Conservation (phyloP, 2,888 invertebrate genomes). For the Amphipoea oculea region DNA sequence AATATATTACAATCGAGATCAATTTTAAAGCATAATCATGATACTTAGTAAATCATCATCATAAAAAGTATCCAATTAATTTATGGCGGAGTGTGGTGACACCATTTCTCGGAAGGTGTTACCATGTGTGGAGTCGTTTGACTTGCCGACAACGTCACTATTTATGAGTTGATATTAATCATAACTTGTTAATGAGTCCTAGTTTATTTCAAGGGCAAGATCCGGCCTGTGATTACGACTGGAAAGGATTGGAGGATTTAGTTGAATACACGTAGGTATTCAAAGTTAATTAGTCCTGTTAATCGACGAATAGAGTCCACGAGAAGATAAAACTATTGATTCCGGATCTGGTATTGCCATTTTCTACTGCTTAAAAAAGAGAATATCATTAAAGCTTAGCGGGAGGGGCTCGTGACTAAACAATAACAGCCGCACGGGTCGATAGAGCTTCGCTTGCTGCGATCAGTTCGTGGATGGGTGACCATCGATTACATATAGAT, state of each 20-base stretch:
- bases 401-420: not conserved
- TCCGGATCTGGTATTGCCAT: not conserved
- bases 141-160: constrained; percentile 74
- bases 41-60: constrained; percentile 50
- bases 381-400: not conserved
- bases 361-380: not conserved
- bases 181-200: constrained; percentile 78
- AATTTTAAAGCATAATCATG: constrained; percentile 15
- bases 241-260: constrained; percentile 9
- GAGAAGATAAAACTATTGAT: not conserved
- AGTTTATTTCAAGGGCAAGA: constrained; percentile 65
- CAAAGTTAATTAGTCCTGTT: not conserved
- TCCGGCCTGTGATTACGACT: constrained; percentile 40
- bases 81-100: constrained; percentile 48
- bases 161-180: constrained; percentile 85
- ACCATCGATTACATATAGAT: not conserved
- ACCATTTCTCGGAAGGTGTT: constrained; percentile 81
- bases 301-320: not conserved
- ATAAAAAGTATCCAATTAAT: constrained; percentile 66
- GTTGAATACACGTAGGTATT: not conserved
- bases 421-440: not conserved
- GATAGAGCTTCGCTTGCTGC: not conserved
- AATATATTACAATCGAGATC: not conserved
- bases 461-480: not conserved
- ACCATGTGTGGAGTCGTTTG: constrained; percentile 75